Base-by-base conservation (phyloP, 2,113 vertebrate genomes). In the Bambusicola thoracicus region DNA sequence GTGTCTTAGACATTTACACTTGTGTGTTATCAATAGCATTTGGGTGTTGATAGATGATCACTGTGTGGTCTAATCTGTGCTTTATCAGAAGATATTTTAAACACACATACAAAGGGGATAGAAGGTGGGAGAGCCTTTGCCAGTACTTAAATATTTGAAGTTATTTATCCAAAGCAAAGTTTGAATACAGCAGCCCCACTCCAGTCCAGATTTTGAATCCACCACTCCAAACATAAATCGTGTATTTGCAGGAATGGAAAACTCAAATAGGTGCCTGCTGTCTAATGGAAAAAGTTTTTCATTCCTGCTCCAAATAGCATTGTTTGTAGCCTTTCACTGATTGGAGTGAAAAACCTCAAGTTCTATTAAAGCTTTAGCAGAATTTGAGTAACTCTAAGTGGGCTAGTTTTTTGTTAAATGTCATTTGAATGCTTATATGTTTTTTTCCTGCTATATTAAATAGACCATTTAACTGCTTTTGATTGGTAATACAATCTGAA, bases 211-310 rank as follows among this genome's bases (percentile, higher is more conserved):
- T 79, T 91, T 92, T 91, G 48, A 94, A 92, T 92, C 69, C 6
- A 1, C 87, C 87, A 92, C 40, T 93, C 75, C 67, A 82, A 73
- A 55, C 58, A 41, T 87, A 80, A 85, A 87, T 89, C 75, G 65
- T 48, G 46, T 66, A 56, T 82, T 94, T 74, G 80, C 38, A 62
- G 70, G 29, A 76, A 24, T 85, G 63, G 63, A 91, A 94, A 94
- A 92, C 81, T 73, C 0, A 0, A 87, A 95, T 80, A 58, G 67
- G 36, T 76, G 89, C 78, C 81, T 95, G 87, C 85, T 89, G 87
- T 91, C 87, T 94, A 92, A 92, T 92, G 67, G 84, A 79, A 92
- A 55, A 94, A 76, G 62, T 81, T 89, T 86, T 90, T 59, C 5
- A 65, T 68, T 87, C 30, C 43, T 87, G 22, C 48, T 79, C 53